Base-by-base conservation (phyloP, 2,888 invertebrate species). In the Pegoplata infirma region DNA sequence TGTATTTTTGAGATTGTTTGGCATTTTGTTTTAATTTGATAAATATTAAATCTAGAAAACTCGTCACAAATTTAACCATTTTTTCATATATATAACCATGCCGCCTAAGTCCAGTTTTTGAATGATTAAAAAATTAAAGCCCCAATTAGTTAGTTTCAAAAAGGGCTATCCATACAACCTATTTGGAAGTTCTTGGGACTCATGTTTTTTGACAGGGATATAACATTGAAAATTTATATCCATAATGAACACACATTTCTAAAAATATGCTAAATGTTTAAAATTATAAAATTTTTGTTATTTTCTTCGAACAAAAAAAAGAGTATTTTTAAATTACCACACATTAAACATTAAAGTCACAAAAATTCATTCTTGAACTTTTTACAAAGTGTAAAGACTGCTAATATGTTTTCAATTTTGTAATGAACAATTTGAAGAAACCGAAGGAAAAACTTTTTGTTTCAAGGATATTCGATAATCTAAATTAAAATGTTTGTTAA, bases 381-480 rank as follows among this genome's bases (percentile, higher is more conserved):
- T 23, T 59, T 59, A 21, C 12, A 59, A 59, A 40, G 58, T 59
- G 40, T 44, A 59, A 44, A 14, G 10, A 40, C 44, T 44, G 36
- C 40, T 59, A 44, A 44, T 59, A 21, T 44, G 23, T 21, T 44
- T 59, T 40, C 44, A 36, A 10, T 21, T 56, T 36, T n/a, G 23
- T 7, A 16, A 56, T 28, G 5, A 5, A 23, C 4, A 1, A 5
- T 8, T n/a, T n/a, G 3, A 32, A 6, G 19, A 16, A 6, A 19
- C 1, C 32, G 16, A 36, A 40, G 23, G 16, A 36, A 40, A 7
- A 32, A 51, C 19, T 73, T n/a, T n/a, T 47, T 72, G 46, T 36
- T 72, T 46, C 25, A 44, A 21, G 46, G 17, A 61, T 36, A 56
- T 64, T 73, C 66, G 46, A 56, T 73, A 74, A 67, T 67, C 55